A percentile compares a stretch with the other conserved stretches of the same genome.
Conservation (phyloP, 1,140 invertebrate genomes). For the Ceratoteleas bidentatus region DNA sequence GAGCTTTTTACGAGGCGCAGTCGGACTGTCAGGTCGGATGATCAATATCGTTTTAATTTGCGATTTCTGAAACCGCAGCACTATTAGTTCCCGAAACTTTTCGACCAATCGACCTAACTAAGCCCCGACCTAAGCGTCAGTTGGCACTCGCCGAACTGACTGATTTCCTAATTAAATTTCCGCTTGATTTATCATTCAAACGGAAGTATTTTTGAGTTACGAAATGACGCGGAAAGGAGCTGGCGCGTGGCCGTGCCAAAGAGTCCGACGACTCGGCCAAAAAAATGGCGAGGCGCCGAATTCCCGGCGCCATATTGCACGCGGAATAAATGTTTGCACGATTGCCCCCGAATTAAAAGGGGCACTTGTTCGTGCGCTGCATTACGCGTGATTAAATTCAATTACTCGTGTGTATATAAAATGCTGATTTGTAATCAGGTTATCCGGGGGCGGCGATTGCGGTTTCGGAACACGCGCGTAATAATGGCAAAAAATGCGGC, state of each 20-base stretch:
- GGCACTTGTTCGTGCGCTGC: background rate
- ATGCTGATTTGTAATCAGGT: slow-evolving; percentile 18
- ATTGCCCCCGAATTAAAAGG: too few relatives aligned
- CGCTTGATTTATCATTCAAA: slow-evolving; percentile 50
- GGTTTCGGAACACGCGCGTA: slow-evolving; percentile 13
- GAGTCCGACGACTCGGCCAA: too few relatives aligned
- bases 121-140: slow-evolving; percentile 14
- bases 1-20: slow-evolving; percentile 31
- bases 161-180: slow-evolving; percentile 55
- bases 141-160: slow-evolving; percentile 24
- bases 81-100: slow-evolving; percentile 47
- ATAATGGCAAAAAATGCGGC: slow-evolving; percentile 10
- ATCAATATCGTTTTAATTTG: slow-evolving; percentile 58
- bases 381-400: slow-evolving; percentile 20
- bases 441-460: slow-evolving; percentile 5
- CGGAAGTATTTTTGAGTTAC: too few relatives aligned
- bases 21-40: slow-evolving; percentile 17
- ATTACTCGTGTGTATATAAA: slow-evolving; percentile 17
- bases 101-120: slow-evolving; percentile 34
- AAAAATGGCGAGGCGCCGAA: background rate
- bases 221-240: too few relatives aligned
- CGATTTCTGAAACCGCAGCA: slow-evolving; percentile 43
- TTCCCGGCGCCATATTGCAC: too few relatives aligned
- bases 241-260: too few relatives aligned
- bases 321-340: too few relatives aligned